Evolutionary conservation across 2,888 invertebrate genomes (phyloP).

Genomic region (Agriotes lineatus): DNA sequence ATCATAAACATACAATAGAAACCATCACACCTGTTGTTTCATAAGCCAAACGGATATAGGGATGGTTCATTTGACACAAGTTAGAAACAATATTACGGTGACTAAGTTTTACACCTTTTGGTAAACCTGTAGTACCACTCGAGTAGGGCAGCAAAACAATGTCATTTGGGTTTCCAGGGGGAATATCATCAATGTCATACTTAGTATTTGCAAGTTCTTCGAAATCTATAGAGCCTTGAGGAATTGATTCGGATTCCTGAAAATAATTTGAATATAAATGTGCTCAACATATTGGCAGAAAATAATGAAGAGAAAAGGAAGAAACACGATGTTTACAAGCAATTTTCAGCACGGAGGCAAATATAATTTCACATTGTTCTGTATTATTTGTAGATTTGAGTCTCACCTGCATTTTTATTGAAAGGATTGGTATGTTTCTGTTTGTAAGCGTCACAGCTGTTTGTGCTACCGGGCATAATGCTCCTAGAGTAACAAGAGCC

Average conservation of each 20-base stretch:
- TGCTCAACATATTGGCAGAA: too few species aligned
- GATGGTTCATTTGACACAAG: slow-evolving; percentile 25
- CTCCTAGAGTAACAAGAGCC: slow-evolving; percentile 71
- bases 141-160: slow-evolving; percentile 82
- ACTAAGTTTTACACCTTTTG: slow-evolving; percentile 80
- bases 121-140: slow-evolving; percentile 87
- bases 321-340: too few species aligned
- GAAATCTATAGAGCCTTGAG: slow-evolving; percentile 72
- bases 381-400: too few species aligned
- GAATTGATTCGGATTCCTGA: slow-evolving; percentile 66
- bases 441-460: slow-evolving; percentile 66
- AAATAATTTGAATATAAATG: background rate
- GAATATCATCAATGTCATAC: slow-evolving; percentile 68
- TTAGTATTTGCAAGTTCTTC: slow-evolving; percentile 70
- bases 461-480: slow-evolving; percentile 67
- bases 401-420: slow-evolving; percentile 66
- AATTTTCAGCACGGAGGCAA: too few species aligned
- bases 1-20: too few species aligned
- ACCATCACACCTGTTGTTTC: slow-evolving; percentile 4
- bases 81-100: slow-evolving; percentile 72
- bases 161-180: slow-evolving; percentile 69
- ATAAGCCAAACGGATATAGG: background rate
- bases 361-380: too few species aligned
- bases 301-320: too few species aligned
- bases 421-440: slow-evolving; percentile 68